These are phyloP conservation scores for Brachyistius frenatus DNA, from an alignment of 2,113 vertebrate genomes.

Conservation along the genomic window DNA sequence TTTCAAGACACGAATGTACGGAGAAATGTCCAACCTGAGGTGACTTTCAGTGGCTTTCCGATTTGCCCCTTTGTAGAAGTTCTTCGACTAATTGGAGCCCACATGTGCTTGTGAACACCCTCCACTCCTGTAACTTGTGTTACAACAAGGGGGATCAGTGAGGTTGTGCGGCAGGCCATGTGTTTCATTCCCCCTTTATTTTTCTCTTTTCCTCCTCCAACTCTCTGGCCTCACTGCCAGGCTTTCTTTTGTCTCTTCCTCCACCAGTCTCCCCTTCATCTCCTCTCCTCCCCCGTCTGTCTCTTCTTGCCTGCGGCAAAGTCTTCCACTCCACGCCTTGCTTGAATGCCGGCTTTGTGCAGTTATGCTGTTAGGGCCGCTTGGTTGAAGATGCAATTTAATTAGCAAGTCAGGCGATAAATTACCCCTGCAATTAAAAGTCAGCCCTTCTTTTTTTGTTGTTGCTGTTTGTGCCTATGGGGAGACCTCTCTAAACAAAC, in stretches of 20 bases:
- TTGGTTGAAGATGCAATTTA: constrained; percentile 68
- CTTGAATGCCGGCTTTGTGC: constrained; percentile 29
- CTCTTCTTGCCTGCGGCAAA: constrained; percentile 29
- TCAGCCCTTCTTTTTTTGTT: constrained; percentile 33
- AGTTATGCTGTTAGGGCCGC: constrained; percentile 28
- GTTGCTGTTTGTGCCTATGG: constrained; percentile 52
- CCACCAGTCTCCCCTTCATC: constrained; percentile 3
- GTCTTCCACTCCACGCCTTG: constrained; percentile 21
- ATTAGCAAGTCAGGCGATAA: constrained; percentile 74
- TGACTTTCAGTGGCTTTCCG: not conserved
- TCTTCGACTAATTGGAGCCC: constrained; percentile 45
- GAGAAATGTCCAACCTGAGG: not conserved
- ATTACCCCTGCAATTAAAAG: constrained; percentile 71
- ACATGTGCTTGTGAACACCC: constrained; percentile 24
- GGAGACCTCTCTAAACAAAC: constrained; percentile 62
- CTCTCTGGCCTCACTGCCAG: constrained; percentile 29
- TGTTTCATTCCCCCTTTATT: constrained; percentile 20
- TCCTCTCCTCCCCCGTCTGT: not conserved
- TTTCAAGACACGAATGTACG: not conserved
- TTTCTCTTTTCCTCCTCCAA: constrained; percentile 7
- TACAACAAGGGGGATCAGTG: constrained; percentile 19
- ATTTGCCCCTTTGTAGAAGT: constrained; percentile 1
- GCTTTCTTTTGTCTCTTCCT: constrained; percentile 18
- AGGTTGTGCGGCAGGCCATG: constrained; percentile 5
- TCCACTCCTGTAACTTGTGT: constrained; percentile 31